phyloP scores from a whole-genome alignment of 2,888 invertebrate genomes.

The Pegoplata infirma region DNA sequence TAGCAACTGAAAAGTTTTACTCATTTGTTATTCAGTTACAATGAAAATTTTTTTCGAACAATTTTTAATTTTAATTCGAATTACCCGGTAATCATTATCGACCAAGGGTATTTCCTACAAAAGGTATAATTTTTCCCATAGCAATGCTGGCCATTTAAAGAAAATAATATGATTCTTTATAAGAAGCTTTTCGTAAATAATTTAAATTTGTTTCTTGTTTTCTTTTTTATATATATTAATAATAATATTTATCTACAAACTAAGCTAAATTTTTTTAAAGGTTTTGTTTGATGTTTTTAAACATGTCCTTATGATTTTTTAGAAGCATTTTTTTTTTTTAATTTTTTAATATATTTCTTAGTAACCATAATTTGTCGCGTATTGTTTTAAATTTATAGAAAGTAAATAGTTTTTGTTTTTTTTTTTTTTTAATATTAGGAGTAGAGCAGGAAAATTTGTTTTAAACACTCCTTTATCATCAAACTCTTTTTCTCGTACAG shows the following conservation, averaged over 20 bases:
- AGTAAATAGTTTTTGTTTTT: slow-evolving; percentile 47
- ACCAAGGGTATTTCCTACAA: not conserved
- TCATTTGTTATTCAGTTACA: too few relatives aligned
- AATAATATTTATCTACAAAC: slow-evolving; percentile 58
- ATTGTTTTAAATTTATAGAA: slow-evolving; percentile 51
- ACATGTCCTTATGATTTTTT: slow-evolving; percentile 22
- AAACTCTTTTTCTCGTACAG: slow-evolving; percentile 67
- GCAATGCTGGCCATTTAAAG: slow-evolving; percentile 60
- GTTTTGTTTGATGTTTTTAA: slow-evolving; percentile 27
- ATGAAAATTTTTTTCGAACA: too few relatives aligned
- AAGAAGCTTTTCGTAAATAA: slow-evolving; percentile 53
- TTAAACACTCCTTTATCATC: slow-evolving; percentile 48
- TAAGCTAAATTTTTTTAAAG: slow-evolving; percentile 50
- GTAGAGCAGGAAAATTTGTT: slow-evolving; percentile 55
- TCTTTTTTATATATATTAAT: slow-evolving; percentile 22
- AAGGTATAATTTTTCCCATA: slow-evolving; percentile 33
- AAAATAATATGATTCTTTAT: slow-evolving; percentile 41
- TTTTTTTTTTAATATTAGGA: slow-evolving; percentile 24
- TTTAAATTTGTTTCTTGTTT: slow-evolving; percentile 29
- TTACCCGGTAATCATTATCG: too few relatives aligned
- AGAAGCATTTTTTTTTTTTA: slow-evolving; percentile 30
- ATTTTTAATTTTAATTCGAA: too few relatives aligned
- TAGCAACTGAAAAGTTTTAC: too few relatives aligned
- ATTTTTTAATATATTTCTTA: slow-evolving; percentile 50
- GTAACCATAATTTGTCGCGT: slow-evolving; percentile 67